Base-by-base conservation (phyloP, 2,888 invertebrate genomes). In the Xiphydria camelus region DNA sequence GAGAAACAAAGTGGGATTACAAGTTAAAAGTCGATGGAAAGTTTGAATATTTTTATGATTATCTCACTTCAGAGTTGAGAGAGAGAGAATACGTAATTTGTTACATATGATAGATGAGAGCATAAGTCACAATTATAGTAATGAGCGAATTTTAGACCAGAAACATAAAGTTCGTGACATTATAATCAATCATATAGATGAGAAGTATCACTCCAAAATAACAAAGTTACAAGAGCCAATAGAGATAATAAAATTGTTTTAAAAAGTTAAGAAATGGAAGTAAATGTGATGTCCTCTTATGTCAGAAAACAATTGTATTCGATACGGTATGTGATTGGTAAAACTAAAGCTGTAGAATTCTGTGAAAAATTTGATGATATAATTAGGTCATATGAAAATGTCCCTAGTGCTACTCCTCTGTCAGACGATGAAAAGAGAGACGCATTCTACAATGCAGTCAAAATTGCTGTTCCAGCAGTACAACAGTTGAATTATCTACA, bases 21-120 rank as follows among this genome's bases (percentile, higher is more conserved):
- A 49, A 51, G 45, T 44, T 55, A 12, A 37, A 31, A 14, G n/a
- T 14, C 12, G 33, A 43, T 29, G 41, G 42, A 9, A 52, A 50
- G 33, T 53, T 32, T 38, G 50, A 52, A 26, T 44, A 53, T 34
- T 57, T 54, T 34, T 43, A 40, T 26, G 54, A 54, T 32, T 55
- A 49, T 40, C 33, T 57, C 21, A 42, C 39, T 31, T 57, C 53
- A 4, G 47, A 55, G 35, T 45, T 57, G 29, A 41, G 54, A n/a
- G n/a, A n/a, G n/a, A n/a, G n/a, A 34, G 45, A 43, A 2, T 41
- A 43, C 12, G n/a, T n/a, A 48, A 53, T 34, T 21, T 35, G 17
- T 19, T 20, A 9, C 21, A 35, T 6, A 21, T 35, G 10, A 5
- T 35, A 14, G 21, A 35, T 9, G 14, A 17, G 21, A 18, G 14